Base-by-base conservation (phyloP, 2,888 invertebrate species). In the Ormyrus labotus region DNA sequence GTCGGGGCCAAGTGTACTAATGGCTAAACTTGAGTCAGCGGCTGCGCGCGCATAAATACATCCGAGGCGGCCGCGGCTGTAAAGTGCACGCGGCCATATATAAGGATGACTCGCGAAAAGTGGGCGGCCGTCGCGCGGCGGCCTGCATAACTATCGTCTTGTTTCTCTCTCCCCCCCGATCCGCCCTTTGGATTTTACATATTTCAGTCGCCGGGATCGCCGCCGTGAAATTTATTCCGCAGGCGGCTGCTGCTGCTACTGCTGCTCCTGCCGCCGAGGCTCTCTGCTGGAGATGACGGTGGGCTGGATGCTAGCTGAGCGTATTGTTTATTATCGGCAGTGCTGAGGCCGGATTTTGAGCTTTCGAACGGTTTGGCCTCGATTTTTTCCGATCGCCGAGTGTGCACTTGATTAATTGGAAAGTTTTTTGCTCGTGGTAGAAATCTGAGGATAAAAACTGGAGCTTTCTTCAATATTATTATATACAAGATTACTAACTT, bases 51-150 rank as follows among this genome's bases (percentile, higher is more conserved):
- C 80, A 74, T 75, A 81, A 77, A 80, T 83, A 83, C 78, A 82
- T 73, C 19, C 19, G 19, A 19, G 19, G 19, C 19, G 19, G 19
- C 19, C 19, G 19, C 11, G 79, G 81, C 83, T 76, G 78, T 83
- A 84, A 84, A 84, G 84, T 84, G 84, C 84, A 82, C 78, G 77
- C 75, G 81, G 78, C 80, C 70, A 82, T 83, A 83, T 83, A 84
- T 83, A 83, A 83, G 81, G 83, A 84, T 84, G 78, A 84, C 77
- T 82, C 71, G 78, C 48, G 65, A 19, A 19, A 19, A 19, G 19
- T 19, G 19, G 19, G 19, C 19, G 19, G 19, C 19, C 19, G 19
- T 19, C 19, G 19, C 19, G 19, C 72, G 75, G 55, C 76, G 60
- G 75, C 78, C 71, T 80, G 84, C 82, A 83, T 79, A 84, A 71